These are phyloP conservation scores for Neoscelio sp. DNA, from an alignment of 2,888 invertebrate species.

Conservation along the genomic window DNA sequence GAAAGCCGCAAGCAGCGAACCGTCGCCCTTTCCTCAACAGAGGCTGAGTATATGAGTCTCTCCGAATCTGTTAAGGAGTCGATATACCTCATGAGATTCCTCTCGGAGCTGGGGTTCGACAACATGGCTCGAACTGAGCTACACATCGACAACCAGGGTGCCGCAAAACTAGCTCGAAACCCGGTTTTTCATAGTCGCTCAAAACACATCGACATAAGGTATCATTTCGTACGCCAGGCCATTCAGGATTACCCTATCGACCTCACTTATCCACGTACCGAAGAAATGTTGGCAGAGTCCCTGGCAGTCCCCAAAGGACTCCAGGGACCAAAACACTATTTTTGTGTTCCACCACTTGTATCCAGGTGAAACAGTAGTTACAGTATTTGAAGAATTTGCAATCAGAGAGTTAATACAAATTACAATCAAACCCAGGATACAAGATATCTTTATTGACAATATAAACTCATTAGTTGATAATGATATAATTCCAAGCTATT, in stretches of 20 bases:
- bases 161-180: constrained; percentile 50
- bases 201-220: constrained; percentile 64
- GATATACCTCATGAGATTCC: constrained; percentile 35
- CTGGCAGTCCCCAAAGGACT: constrained; percentile 59
- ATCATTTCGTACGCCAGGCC: constrained; percentile 55
- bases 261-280: constrained; percentile 40
- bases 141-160: constrained; percentile 60
- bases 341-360: no score
- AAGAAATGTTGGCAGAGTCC: constrained; percentile 58
- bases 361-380: no score
- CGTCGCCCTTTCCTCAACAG: constrained; percentile 25
- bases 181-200: constrained; percentile 56
- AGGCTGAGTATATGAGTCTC: constrained; percentile 46
- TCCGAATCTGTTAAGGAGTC: constrained; percentile 55
- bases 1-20: constrained; percentile 64
- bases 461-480: no score
- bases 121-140: background rate
- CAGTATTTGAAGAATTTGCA: no score
- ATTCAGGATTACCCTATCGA: constrained; percentile 34
- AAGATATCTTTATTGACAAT: no score
- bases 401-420: no score
- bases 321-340: constrained; percentile 17
- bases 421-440: no score
- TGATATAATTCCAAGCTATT: no score
- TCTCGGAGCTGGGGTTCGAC: constrained; percentile 42